Base-by-base conservation (phyloP, 2,888 invertebrate species). In the Phortica magna region DNA sequence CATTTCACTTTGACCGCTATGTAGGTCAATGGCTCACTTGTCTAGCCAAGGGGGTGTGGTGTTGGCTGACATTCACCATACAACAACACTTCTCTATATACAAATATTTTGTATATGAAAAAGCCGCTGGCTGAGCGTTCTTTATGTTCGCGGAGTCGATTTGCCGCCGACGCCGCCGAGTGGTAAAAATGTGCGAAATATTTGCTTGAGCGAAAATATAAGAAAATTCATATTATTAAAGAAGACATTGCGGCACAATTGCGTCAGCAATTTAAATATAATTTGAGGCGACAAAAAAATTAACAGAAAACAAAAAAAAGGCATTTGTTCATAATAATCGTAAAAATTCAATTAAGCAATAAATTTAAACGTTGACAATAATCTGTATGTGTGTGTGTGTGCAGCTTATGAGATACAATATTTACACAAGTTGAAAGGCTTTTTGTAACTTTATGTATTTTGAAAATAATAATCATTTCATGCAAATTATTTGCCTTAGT, bases 181-280 rank as follows among this genome's bases (percentile, higher is more conserved):
- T 14, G 64, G 39, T 14, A 59, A 64, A 81, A 80, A 78, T 68
- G 78, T 80, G 79, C 76, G 74, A 74, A 81, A 76, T 77, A 79
- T 78, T 79, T 73, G 81, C 83, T 31, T 31, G 31, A 82, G 80
- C 84, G 72, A 74, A 39, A 59, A 2, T 5, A 72, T 39, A 72
- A 75, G 53, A 68, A 72, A 17, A 76, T 74, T 14, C 9, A 78
- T 67, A 75, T 61, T 72, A 65, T 73, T 72, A 65, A 75, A 53
- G 65, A 74, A 53, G 19, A 87, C 85, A 87, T 85, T 80, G 83
- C 83, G 87, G 79, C 76, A 78, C 78, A 76, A 48, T 83, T 83
- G 78, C 86, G 82, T 82, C 84, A 88, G 80, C 17, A 74, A 74
- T 75, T 76, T 43, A 55, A 71, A 71, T 71, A 71, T 12, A 71